Evolutionary conservation across 1,140 invertebrate genomes (phyloP).

Genomic region (Orussus abietinus): DNA sequence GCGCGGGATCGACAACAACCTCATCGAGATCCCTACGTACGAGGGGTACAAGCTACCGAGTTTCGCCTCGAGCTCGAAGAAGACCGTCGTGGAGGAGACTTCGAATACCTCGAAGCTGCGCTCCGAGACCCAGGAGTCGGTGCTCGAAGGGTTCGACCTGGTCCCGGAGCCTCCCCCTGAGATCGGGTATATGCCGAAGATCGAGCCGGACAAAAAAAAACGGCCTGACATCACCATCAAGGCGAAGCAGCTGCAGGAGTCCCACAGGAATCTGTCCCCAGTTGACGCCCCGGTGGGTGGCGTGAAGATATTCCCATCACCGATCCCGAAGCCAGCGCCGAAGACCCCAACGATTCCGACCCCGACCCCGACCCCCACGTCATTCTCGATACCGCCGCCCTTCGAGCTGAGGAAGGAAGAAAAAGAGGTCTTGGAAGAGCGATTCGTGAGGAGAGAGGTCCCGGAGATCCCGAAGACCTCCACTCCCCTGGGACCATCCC

Average conservation of each 20-base stretch:
- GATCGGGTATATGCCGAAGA: conserved; percentile 63
- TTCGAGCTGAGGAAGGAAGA: conserved; percentile 34
- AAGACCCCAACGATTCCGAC: conserved; percentile 26
- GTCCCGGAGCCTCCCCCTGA: conserved; percentile 70
- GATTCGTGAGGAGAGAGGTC: no score
- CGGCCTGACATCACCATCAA: conserved; percentile 59
- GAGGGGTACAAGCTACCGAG: conserved; percentile 41
- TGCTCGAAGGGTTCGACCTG: conserved; percentile 56
- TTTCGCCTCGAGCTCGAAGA: no score
- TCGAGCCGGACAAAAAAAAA: conserved; percentile 43
- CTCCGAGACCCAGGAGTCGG: conserved; percentile 42
- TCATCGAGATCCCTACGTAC: conserved; percentile 49
- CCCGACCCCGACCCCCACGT: conserved; percentile 4
- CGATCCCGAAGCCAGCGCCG: conserved; percentile 28
- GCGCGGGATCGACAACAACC: conserved; percentile 43
- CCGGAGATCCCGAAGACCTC: no score
- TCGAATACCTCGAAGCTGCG: conserved; percentile 43
- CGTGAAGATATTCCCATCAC: conserved; percentile 59
- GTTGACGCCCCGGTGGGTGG: conserved; percentile 62
- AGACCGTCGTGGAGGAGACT: conserved; percentile 42
- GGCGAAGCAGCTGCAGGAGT: conserved; percentile 63
- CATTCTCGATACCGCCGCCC: conserved; percentile 37
- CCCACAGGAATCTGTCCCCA: conserved; percentile 53
- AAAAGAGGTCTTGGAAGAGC: conserved; percentile 15
- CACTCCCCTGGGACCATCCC: no score